phyloP scores from a whole-genome alignment of 2,888 invertebrate genomes.

The Flexamia atlantica region DNA sequence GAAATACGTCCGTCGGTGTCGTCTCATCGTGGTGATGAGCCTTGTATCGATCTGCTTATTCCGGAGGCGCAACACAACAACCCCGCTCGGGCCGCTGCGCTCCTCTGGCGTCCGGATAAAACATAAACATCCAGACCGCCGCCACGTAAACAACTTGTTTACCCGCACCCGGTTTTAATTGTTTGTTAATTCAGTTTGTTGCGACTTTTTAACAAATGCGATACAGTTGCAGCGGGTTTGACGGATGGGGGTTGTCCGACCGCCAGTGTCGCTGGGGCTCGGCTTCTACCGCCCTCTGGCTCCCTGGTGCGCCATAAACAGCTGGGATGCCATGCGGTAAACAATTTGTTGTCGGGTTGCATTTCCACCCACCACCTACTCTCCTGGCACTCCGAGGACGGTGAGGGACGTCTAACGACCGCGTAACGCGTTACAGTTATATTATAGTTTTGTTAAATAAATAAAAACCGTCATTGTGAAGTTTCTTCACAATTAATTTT shows the following conservation, averaged over 20 bases:
- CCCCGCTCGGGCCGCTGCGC: slow-evolving; percentile 30
- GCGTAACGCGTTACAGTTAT: no score
- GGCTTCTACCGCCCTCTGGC: slow-evolving; percentile 11
- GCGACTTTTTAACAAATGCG: slow-evolving; percentile 50
- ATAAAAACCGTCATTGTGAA: no score
- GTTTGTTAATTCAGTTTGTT: slow-evolving; percentile 41
- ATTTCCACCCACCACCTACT: slow-evolving; percentile 40
- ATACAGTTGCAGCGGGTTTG: slow-evolving; percentile 35
- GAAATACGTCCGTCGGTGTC: neutral
- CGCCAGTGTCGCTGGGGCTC: neutral
- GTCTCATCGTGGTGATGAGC: slow-evolving; percentile 3
- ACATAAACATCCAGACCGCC: slow-evolving; percentile 61
- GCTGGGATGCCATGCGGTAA: slow-evolving; percentile 59
- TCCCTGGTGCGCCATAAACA: slow-evolving; percentile 52
- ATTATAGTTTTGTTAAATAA: no score
- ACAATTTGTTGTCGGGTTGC: slow-evolving; percentile 57
- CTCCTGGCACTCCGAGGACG: neutral
- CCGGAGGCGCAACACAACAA: slow-evolving; percentile 37
- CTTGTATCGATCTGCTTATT: slow-evolving; percentile 50
- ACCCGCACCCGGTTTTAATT: slow-evolving; percentile 26
- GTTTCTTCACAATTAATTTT: no score
- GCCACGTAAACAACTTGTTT: slow-evolving; percentile 52
- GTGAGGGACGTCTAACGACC: neutral
- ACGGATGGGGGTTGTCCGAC: neutral
- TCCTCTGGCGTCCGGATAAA: slow-evolving; percentile 57